Base-by-base conservation (phyloP, 2,888 invertebrate species). In the Caenorhabditis drosophilae region DNA sequence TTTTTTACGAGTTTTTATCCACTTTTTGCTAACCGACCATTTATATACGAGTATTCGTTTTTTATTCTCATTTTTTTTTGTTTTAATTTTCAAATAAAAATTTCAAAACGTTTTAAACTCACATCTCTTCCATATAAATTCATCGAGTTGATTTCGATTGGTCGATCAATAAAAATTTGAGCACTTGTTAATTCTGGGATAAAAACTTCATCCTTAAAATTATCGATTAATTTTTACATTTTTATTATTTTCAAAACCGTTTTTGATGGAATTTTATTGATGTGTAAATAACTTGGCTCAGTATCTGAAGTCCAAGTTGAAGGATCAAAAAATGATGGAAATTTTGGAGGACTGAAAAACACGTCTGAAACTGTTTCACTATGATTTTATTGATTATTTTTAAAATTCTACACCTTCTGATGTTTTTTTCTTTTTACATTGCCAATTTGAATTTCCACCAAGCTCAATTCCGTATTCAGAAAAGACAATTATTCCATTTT, bases 231-330 rank as follows among this genome's bases (percentile, higher is more conserved):
- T n/a, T n/a, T n/a, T n/a, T n/a, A n/a, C n/a, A 35, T 15, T 4
- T 9, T 16, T 9, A 6, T 26, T 11, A 46, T 26, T 42, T 42
- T 42, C 25, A 4, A 42, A 9, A 12, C 72, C 20, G 31, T 1
- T 22, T 49, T 49, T 4, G 63, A 49, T 25, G 72, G 72, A 2
- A 72, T 51, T 36, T 44, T 45, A 27, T 72, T 58, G 59, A 69
- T 69, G 41, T 69, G 67, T 9, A 72, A 55, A 11, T 53, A 56
- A 1, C 40, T 36, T 4, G 44, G 22, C 6, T 52, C 41, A 18
- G 3, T 18, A 4, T 64, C 60, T 1, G 40, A 15, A 22, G 31
- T 34, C 72, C 72, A 72, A 26, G 47, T 63, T 3, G 16, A 15
- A 15, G 72, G 66, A 42, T 66, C 56, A 35, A 40, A 63, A 34